These are phyloP conservation scores for Chiloscyllium plagiosum DNA, from an alignment of 2,113 vertebrate genomes.

Conservation along the genomic window DNA sequence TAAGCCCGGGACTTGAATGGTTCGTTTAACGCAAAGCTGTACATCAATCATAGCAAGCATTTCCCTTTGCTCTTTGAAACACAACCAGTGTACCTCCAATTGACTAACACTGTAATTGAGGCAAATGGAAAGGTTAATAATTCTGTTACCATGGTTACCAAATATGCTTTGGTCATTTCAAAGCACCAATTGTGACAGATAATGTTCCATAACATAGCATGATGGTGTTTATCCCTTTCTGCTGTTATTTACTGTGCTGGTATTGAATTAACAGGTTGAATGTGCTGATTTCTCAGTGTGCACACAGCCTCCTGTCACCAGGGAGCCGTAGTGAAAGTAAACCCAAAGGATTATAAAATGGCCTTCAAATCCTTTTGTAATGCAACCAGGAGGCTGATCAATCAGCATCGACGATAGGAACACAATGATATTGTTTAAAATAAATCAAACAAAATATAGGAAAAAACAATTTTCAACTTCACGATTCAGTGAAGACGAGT, in stretches of 20 bases:
- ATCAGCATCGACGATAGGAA: not conserved
- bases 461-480: not conserved
- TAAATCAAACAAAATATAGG: not conserved
- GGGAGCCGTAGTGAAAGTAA: constrained; percentile 4
- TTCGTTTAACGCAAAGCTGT: not conserved
- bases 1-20: not conserved
- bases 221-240: not conserved
- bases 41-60: not conserved
- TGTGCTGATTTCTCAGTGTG: not conserved
- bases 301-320: not conserved
- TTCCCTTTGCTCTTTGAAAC: not conserved
- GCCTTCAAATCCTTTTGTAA: not conserved
- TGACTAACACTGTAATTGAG: constrained; percentile 14
- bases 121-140: constrained; percentile 27
- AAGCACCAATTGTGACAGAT: not conserved
- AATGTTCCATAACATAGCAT: not conserved
- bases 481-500: not conserved
- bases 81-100: not conserved
- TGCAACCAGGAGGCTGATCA: not conserved
- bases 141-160: constrained; percentile 16
- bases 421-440: not conserved
- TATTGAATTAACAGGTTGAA: not conserved
- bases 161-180: not conserved
- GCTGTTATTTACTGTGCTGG: not conserved
- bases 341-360: not conserved